Base-by-base conservation (phyloP, 2,113 vertebrate species). In the Pluvialis apricaria region DNA sequence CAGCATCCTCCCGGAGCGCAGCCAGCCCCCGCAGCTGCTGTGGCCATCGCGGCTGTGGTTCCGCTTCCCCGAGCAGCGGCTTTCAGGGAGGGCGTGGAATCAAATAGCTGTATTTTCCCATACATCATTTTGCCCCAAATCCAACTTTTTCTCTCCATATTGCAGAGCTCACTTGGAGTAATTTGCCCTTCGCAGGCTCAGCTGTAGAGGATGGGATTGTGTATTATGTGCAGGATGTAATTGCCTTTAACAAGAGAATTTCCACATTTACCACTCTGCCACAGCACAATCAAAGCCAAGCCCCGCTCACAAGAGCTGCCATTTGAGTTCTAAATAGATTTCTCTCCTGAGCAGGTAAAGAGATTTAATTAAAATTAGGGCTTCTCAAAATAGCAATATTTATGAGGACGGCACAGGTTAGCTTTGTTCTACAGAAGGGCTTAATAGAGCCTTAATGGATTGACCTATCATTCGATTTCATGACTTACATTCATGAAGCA, bases 311-410 rank as follows among this genome's bases (percentile, higher is more conserved):
- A 97, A 97, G 98, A 98, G 98, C 97, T 98, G 98, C 98, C 98
- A 98, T 98, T 98, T 98, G 98, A 99, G 97, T 98, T 98, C 97
- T 98, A 98, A 98, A 98, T 98, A 98, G 98, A 98, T 97, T 97
- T 97, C 97, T 98, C 97, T 92, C 97, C 98, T 98, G 96, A 98
- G 98, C 98, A 98, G 98, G 98, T 99, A 99, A 99, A 99, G 98
- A 98, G 98, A 98, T 99, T 99, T 99, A 99, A 99, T 99, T 99
- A 99, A 99, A 99, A 99, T 98, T 99, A 98, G 98, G 98, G 98
- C 97, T 98, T 98, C 98, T 98, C 98, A 99, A 99, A 99, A 98
- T 98, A 98, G 97, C 97, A 97, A 98, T 97, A 98, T 98, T 99
- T 99, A 99, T 99, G 99, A 99, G 99, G 98, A 98, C 94, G 97